A percentile compares a stretch with the other conserved stretches of the same genome.
Evolutionary conservation across 2,797 vertebrate species (phyloP).

Genomic region (Moxostoma hubbsi): DNA sequence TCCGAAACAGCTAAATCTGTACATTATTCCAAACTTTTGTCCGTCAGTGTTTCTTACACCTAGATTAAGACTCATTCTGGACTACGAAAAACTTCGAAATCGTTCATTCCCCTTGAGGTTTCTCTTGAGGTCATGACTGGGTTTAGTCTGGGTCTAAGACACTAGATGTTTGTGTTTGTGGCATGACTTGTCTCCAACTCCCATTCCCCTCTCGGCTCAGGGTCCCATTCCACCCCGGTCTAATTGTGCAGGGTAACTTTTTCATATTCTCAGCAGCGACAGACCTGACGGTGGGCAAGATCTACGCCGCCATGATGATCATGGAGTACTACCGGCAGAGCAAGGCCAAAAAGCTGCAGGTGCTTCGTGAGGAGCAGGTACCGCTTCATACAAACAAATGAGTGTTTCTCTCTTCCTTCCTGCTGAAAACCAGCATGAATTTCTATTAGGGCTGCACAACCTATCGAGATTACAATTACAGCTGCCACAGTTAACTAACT

Average conservation of each 20-base stretch:
- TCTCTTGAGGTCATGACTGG: background rate
- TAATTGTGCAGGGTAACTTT: constrained; percentile 84
- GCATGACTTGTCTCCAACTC: constrained; percentile 64
- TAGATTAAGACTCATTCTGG: constrained; percentile 20
- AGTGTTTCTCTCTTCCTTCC: too few relatives aligned
- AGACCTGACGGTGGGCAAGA: constrained; percentile 95
- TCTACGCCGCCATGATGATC: constrained; percentile 98
- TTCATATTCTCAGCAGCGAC: constrained; percentile 87
- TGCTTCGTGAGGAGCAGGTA: constrained; percentile 92
- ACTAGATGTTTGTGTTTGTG: constrained; percentile 32
- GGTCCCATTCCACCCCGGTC: constrained; percentile 75
- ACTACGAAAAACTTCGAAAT: constrained; percentile 7
- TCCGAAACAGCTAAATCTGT: too few relatives aligned
- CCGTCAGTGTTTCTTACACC: constrained; percentile 8
- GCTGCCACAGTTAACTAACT: too few relatives aligned
- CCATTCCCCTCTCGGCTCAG: constrained; percentile 74
- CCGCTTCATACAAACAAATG: constrained; percentile 33
- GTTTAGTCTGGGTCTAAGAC: constrained; percentile 26
- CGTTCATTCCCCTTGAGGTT: background rate
- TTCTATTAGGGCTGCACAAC: too few relatives aligned
- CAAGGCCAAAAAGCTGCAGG: constrained; percentile 92
- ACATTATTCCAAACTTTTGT: too few relatives aligned
- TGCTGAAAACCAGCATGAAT: too few relatives aligned
- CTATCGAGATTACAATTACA: too few relatives aligned
- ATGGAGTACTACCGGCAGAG: constrained; percentile 97